These are phyloP conservation scores for Gallinago stenura DNA, from an alignment of 2,797 vertebrate genomes.

Conservation along the genomic window DNA sequence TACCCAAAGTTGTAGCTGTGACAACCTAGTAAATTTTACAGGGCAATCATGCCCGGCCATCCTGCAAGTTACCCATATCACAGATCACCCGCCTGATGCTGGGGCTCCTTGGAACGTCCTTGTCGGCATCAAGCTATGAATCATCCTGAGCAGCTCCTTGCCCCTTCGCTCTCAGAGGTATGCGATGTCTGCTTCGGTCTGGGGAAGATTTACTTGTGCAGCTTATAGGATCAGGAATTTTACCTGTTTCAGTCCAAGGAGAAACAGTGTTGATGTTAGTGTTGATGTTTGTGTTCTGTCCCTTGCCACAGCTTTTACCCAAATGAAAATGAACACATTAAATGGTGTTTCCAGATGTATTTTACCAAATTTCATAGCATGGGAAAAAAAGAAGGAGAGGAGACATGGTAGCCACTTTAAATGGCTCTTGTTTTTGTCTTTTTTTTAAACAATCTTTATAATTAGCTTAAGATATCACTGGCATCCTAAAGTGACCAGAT, in stretches of 20 bases:
- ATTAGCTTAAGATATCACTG: not conserved
- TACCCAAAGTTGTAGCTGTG: not conserved
- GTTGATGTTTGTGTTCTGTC: not conserved
- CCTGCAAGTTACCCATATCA: accelerated
- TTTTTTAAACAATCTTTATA: not conserved
- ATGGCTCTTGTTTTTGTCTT: not conserved
- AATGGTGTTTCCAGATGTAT: not conserved
- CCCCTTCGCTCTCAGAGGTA: not conserved
- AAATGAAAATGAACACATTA: not conserved
- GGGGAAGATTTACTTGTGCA: not conserved
- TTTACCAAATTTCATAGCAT: not conserved
- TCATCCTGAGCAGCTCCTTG: not conserved
- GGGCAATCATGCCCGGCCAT: not conserved
- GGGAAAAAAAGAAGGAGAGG: accelerated
- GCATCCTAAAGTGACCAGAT: not conserved
- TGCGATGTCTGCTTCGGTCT: not conserved
- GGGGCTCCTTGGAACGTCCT: not conserved
- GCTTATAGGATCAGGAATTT: not conserved
- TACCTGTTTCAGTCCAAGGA: not conserved
- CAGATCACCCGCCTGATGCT: not conserved
- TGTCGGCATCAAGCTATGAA: accelerated
- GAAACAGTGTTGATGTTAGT: not conserved
- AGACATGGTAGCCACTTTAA: not conserved
- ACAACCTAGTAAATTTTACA: not conserved
- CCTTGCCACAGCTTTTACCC: not conserved